These are phyloP conservation scores for Trissolcus brochymenae DNA, from an alignment of 2,888 invertebrate genomes.

Conservation along the genomic window DNA sequence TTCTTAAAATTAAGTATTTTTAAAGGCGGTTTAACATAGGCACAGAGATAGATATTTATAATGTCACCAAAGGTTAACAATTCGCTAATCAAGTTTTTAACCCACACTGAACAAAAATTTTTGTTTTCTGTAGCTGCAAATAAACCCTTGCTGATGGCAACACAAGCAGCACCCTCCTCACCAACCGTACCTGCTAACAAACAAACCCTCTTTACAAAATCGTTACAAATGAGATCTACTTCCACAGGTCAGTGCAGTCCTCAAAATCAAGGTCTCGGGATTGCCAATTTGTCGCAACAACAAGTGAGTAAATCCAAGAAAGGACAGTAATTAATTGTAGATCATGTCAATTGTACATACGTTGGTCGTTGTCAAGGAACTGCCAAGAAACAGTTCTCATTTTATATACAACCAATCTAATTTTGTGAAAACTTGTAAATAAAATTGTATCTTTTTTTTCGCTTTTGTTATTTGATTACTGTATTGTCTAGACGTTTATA, in stretches of 20 bases:
- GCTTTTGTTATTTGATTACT: slow-evolving; percentile 24
- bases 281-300: slow-evolving; percentile 72
- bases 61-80: slow-evolving; percentile 35
- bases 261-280: slow-evolving; percentile 72
- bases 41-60: not conserved
- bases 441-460: slow-evolving; percentile 8
- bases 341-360: slow-evolving; percentile 15
- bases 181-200: slow-evolving; percentile 73
- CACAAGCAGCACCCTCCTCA: slow-evolving; percentile 71
- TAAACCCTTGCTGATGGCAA: slow-evolving; percentile 74
- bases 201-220: slow-evolving; percentile 74
- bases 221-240: slow-evolving; percentile 71
- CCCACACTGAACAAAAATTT: slow-evolving; percentile 7
- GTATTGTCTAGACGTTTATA: slow-evolving; percentile 26
- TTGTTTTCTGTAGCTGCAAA: slow-evolving; percentile 65
- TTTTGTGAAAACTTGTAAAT: slow-evolving; percentile 19
- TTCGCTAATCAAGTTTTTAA: not conserved
- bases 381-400: not conserved
- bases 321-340: slow-evolving; percentile 7
- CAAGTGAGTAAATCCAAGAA: slow-evolving; percentile 65
- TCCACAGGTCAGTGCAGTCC: slow-evolving; percentile 71
- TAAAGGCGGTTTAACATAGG: not conserved
- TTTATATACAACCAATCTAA: too few species aligned
- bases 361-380: too few species aligned
- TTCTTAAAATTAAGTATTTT: too few species aligned